Evolutionary conservation across 2,888 invertebrate species (phyloP).

Genomic region (Lithophane semibrunnea): DNA sequence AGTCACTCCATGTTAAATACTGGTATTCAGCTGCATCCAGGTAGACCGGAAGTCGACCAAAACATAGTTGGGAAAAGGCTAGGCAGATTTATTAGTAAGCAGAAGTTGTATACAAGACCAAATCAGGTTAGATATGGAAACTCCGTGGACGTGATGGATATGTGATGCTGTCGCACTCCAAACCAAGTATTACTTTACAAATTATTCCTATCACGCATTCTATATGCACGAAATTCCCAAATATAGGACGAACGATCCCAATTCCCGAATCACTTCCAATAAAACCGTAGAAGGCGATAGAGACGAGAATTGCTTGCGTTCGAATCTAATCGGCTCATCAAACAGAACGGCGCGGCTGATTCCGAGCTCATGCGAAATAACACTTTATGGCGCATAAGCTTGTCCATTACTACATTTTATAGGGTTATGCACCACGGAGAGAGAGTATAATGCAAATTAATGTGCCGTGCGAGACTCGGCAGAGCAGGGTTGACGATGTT

Average conservation of each 20-base stretch:
- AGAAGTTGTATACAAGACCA: neutral
- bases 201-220: constrained; percentile 43
- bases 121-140: neutral
- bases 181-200: constrained; percentile 14
- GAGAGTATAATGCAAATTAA: constrained; percentile 87
- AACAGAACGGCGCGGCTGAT: constrained; percentile 75
- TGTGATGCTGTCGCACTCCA: neutral
- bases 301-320: constrained; percentile 72
- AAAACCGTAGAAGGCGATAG: constrained; percentile 63
- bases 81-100: no score
- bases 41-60: no score
- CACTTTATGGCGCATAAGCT: constrained; percentile 83
- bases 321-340: constrained; percentile 80
- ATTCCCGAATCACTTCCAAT: constrained; percentile 61
- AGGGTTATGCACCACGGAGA: constrained; percentile 84
- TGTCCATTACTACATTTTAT: constrained; percentile 87
- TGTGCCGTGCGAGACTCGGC: constrained; percentile 80
- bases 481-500: constrained; percentile 76
- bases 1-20: no score
- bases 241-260: constrained; percentile 52
- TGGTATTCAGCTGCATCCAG: no score
- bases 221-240: constrained; percentile 45
- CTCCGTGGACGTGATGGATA: neutral
- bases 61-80: no score
- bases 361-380: constrained; percentile 79